Percentiles rank a stretch among this genome's conserved stretches.
Conservation (phyloP, 2,113 vertebrate species). For the Thalassoma bifasciatum region DNA sequence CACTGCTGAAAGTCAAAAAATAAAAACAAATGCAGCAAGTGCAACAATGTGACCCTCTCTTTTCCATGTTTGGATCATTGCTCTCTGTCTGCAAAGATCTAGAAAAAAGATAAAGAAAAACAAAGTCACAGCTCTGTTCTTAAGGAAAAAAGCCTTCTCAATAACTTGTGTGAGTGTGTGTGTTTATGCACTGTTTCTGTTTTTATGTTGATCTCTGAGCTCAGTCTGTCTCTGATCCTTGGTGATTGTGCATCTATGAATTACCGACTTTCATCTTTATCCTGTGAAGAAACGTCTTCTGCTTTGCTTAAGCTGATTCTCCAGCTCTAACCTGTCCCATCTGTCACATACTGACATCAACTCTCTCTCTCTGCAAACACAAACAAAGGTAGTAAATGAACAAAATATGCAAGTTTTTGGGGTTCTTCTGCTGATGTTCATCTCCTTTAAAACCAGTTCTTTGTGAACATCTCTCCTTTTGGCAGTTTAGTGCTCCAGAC, state of each 20-base stretch:
- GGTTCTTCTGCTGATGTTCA: too few species aligned
- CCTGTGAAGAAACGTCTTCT: slow-evolving; percentile 31
- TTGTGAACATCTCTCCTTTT: too few species aligned
- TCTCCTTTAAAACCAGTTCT: too few species aligned
- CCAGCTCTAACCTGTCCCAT: slow-evolving; percentile 30
- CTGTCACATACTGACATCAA: slow-evolving; percentile 21
- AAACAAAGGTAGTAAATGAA: background rate
- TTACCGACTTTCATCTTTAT: slow-evolving; percentile 43
- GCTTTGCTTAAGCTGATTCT: slow-evolving; percentile 66
- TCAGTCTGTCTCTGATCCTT: slow-evolving; percentile 42
- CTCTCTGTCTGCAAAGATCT: too few species aligned
- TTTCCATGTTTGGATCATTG: too few species aligned
- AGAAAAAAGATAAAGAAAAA: too few species aligned
- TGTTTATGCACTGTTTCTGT: background rate
- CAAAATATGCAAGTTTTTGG: slow-evolving; percentile 22
- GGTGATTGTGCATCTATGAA: slow-evolving; percentile 35
- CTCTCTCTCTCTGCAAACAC: too few species aligned
- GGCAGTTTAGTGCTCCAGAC: too few species aligned
- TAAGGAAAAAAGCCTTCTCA: too few species aligned
- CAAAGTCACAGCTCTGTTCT: too few species aligned
- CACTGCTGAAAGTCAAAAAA: too few species aligned
- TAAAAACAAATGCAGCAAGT: background rate
- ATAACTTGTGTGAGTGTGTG: too few species aligned
- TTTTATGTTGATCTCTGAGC: slow-evolving; percentile 27
- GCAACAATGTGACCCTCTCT: background rate